phyloP scores from a whole-genome alignment of 2,888 invertebrate species.

The Didymodactylos carnosus region DNA sequence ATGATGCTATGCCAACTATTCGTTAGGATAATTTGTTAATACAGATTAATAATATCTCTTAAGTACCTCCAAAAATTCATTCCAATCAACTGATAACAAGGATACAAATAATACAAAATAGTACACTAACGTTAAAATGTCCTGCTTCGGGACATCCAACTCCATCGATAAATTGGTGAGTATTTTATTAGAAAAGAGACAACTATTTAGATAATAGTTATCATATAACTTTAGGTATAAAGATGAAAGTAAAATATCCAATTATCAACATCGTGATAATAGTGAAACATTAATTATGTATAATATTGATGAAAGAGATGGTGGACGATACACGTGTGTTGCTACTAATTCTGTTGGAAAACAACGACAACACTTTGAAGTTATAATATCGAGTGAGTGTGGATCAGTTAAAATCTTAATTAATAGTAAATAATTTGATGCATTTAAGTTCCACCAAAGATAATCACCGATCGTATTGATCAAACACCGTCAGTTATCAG shows the following conservation, averaged over 20 bases:
- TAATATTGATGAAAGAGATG: conserved; percentile 33
- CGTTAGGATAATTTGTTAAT: neutral
- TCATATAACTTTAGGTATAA: neutral
- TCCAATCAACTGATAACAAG: neutral
- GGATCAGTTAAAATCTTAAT: neutral
- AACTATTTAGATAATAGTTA: neutral
- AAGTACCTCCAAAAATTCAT: neutral
- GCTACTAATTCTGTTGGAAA: conserved; percentile 42
- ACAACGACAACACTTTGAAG: conserved; percentile 36
- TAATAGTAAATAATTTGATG: no score
- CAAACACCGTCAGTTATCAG: no score
- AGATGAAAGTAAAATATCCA: neutral
- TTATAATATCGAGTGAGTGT: conserved; percentile 25
- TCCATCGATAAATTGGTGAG: neutral
- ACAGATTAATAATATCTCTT: neutral
- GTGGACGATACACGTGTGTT: conserved; percentile 43
- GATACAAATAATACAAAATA: neutral
- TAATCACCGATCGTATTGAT: no score
- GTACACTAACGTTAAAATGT: neutral
- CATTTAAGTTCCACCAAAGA: no score
- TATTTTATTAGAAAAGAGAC: neutral
- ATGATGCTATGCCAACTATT: no score
- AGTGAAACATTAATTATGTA: neutral
- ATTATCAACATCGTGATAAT: no score
- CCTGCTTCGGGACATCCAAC: neutral